These are phyloP conservation scores for Chaitophorus viminalis DNA, from an alignment of 2,888 invertebrate genomes.

Conservation along the genomic window DNA sequence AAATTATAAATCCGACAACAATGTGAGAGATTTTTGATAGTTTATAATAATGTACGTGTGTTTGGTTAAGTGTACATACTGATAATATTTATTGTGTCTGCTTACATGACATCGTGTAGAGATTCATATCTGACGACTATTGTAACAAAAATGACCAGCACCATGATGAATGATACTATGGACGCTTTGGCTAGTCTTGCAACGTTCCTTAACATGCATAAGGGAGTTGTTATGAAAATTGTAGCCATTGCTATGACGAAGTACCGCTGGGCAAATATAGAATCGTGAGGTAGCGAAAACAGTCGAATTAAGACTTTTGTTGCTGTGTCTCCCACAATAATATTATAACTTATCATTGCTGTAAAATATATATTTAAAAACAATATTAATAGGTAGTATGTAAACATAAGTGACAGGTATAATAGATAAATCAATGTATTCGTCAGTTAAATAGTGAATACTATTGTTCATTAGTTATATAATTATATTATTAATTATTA, in stretches of 20 bases:
- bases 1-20: constrained; percentile 3
- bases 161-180: constrained; percentile 76
- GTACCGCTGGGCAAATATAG: constrained; percentile 74
- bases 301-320: constrained; percentile 83
- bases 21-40: not conserved
- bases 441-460: not conserved
- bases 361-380: constrained; percentile 66
- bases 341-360: constrained; percentile 90
- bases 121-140: constrained; percentile 74
- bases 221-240: constrained; percentile 78
- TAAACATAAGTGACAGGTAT: not conserved
- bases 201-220: constrained; percentile 83
- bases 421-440: not conserved
- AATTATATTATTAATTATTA: too few relatives aligned
- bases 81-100: constrained; percentile 64
- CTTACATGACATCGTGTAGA: constrained; percentile 75
- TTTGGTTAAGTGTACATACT: constrained; percentile 5
- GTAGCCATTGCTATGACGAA: constrained; percentile 79
- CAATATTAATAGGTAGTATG: not conserved
- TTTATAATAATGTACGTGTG: not conserved
- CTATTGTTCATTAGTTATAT: not conserved
- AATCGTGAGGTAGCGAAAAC: constrained; percentile 71
- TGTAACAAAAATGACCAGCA: constrained; percentile 77
- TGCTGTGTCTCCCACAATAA: constrained; percentile 86
- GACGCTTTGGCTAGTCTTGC: constrained; percentile 77